phyloP scores from a whole-genome alignment of 2,888 invertebrate species.

The Dicranocentrus wangi region DNA sequence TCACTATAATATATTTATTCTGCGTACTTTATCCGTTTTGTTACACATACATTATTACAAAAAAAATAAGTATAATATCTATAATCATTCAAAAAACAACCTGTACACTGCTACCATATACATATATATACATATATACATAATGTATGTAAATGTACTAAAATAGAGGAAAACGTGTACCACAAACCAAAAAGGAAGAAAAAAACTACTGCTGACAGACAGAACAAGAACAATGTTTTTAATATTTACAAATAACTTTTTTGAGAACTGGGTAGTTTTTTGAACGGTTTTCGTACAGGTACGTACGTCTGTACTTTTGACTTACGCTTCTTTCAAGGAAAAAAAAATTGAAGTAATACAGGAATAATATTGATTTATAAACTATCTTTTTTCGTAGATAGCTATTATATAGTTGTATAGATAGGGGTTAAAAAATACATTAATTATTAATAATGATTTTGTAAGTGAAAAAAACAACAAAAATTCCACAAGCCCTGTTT shows the following conservation, averaged over 20 bases:
- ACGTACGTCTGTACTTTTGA: conserved; percentile 18
- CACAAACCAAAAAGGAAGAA: too few relatives aligned
- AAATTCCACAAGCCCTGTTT: conserved; percentile 36
- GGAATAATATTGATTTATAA: conserved; percentile 23
- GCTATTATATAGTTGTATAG: conserved; percentile 11
- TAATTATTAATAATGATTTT: too few relatives aligned
- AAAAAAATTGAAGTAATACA: conserved; percentile 6
- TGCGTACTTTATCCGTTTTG: neutral
- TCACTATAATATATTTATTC: too few relatives aligned
- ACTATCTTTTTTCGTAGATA: neutral
- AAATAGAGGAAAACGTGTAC: too few relatives aligned
- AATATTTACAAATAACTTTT: too few relatives aligned
- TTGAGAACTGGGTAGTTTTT: neutral
- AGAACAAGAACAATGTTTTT: too few relatives aligned
- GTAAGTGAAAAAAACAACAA: conserved; percentile 15
- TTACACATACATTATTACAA: neutral
- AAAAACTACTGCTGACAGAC: too few relatives aligned
- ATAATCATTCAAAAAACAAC: neutral
- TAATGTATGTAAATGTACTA: too few relatives aligned
- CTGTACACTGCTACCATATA: too few relatives aligned
- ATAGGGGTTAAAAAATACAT: conserved; percentile 7
- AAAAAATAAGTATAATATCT: neutral
- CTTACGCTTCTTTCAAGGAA: conserved; percentile 40
- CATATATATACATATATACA: too few relatives aligned
- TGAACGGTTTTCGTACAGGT: conserved; percentile 6